Base-by-base conservation (phyloP, 2,113 vertebrate genomes). In the Campylomormyrus numenius region DNA sequence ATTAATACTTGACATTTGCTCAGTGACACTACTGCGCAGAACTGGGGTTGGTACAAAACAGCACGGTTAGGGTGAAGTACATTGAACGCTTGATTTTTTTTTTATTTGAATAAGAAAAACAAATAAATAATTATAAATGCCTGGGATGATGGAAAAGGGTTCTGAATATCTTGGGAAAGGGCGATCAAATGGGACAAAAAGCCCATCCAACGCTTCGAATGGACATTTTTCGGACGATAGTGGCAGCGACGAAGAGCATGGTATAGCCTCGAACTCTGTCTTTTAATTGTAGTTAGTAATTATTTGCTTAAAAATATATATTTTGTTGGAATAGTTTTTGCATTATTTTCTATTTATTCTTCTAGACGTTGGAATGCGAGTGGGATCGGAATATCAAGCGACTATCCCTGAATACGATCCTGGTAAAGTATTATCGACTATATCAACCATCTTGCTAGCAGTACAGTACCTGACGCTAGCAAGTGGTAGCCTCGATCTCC, bases 341-440 rank as follows among this genome's bases (percentile, higher is more conserved):
- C 24, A 85, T 80, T 91, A 24, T 88, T 77, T 92, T 91, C 31
- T 93, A 91, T 90, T 50, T 90, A 90, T 93, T 83, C 91, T 94
- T 96, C 70, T 96, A 99, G 98, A 99, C 97, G 97, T 99, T 90
- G 98, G 98, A 90, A 99, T 99, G 98, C 97, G 98, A 93, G 98
- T 99, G 92, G 98, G 98, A 93, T 96, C 96, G 0, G 98, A 99
- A 92, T 99, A 97, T 90, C 98, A 99, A 95, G 98, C 98, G 89
- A 96, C 93, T 92, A 98, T 99, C 90, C 98, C 98, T 1, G 98
- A 99, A 90, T 98, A 96, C 91, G 98, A 99, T 91, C 97, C 97
- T 92, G 98, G 98, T 98, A 93, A 93, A 91, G 24, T 85, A 84
- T 88, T 19, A 84, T 83, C 31, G 70, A 52, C 48, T 42, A 7